A percentile compares a stretch with the other conserved stretches of the same genome.
Conservation (phyloP, 2,797 vertebrate species). For the Loris lydekkerianus region DNA sequence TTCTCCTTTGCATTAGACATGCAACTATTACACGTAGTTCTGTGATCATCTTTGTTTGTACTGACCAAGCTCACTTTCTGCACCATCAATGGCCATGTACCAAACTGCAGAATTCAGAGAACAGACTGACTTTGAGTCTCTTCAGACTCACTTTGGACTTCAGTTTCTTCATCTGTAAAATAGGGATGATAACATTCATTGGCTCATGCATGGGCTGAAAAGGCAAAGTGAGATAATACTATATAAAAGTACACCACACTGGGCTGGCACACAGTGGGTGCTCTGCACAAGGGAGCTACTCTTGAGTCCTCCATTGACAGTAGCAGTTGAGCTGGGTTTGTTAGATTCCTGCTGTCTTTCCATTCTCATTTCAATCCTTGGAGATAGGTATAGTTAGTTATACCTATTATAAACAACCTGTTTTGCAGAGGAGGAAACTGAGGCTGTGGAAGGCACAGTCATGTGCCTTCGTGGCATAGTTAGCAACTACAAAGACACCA, state of each 20-base stretch:
- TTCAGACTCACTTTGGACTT: not conserved
- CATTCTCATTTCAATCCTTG: not conserved
- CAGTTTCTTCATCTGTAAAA: slow-evolving; percentile 29
- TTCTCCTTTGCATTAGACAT: not conserved
- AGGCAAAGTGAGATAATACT: not conserved
- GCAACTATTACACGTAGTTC: not conserved
- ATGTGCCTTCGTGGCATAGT: not conserved
- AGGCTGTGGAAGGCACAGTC: slow-evolving; percentile 35
- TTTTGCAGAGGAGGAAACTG: slow-evolving; percentile 55
- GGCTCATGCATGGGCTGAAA: not conserved
- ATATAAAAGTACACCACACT: not conserved
- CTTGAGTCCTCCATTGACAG: not conserved
- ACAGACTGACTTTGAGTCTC: not conserved
- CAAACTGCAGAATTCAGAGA: not conserved
- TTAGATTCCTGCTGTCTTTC: slow-evolving; percentile 69
- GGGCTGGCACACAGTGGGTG: not conserved
- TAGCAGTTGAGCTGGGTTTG: not conserved
- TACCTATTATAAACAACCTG: not conserved
- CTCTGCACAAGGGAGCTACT: not conserved
- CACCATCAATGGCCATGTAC: rapidly evolving
- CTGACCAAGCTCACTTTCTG: not conserved
- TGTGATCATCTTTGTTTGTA: not conserved
- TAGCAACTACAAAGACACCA: slow-evolving; percentile 20
- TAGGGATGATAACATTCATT: not conserved
- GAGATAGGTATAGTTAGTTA: not conserved